phyloP scores from a whole-genome alignment of 1,140 invertebrate species.

The Bradysia coprophila region DNA sequence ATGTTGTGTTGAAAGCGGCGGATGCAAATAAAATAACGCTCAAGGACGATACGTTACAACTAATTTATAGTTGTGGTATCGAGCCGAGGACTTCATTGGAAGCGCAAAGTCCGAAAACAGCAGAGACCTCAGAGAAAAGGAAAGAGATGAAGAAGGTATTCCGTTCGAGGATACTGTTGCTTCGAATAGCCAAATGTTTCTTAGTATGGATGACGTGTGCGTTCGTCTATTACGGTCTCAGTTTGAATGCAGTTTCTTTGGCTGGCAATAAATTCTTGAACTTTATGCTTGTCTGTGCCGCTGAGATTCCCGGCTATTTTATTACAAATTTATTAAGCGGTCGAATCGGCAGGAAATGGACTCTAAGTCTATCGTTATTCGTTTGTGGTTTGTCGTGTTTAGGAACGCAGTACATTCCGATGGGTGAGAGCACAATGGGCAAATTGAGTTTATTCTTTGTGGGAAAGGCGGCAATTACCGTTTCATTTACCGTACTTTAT shows the following conservation, averaged over 20 bases:
- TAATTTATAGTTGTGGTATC: slow-evolving; percentile 5
- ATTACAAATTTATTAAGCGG: slow-evolving; percentile 42
- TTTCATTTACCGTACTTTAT: slow-evolving; percentile 47
- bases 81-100: slow-evolving; percentile 14
- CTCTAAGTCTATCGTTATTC: slow-evolving; percentile 32
- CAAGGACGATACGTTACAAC: slow-evolving; percentile 26
- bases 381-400: neutral
- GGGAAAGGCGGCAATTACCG: slow-evolving; percentile 60
- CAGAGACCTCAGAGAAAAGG: slow-evolving; percentile 13
- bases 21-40: slow-evolving; percentile 15
- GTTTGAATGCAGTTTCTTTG: slow-evolving; percentile 56
- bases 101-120: slow-evolving; percentile 7
- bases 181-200: slow-evolving; percentile 39
- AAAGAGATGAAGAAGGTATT: too few relatives aligned
- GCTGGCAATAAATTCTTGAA: slow-evolving; percentile 49
- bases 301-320: slow-evolving; percentile 53
- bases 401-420: neutral
- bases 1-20: slow-evolving; percentile 31
- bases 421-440: neutral
- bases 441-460: slow-evolving; percentile 30
- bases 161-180: slow-evolving; percentile 25
- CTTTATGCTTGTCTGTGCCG: slow-evolving; percentile 44
- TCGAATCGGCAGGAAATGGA: slow-evolving; percentile 37
- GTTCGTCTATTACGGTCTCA: slow-evolving; percentile 66
- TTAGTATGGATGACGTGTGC: slow-evolving; percentile 49